A percentile compares a stretch with the other conserved stretches of the same genome.
phyloP scores from a whole-genome alignment of 2,113 vertebrate species.

The Pantherophis guttatus region DNA sequence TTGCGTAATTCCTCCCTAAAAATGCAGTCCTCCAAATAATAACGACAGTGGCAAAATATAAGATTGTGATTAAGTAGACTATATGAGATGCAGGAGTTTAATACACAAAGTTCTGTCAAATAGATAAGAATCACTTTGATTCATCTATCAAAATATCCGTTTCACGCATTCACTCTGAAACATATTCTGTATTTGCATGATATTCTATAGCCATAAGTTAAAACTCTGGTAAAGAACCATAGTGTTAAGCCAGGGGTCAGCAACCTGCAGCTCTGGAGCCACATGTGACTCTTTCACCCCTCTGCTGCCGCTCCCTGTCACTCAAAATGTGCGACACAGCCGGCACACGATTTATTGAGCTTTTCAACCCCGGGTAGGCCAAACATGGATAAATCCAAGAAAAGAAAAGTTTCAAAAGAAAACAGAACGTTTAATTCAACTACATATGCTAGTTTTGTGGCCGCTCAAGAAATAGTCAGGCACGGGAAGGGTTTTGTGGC shows the following conservation, averaged over 20 bases:
- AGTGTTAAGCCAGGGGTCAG: not conserved
- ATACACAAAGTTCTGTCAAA: not conserved
- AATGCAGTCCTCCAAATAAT: not conserved
- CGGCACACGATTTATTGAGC: too few relatives aligned
- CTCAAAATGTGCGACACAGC: too few relatives aligned
- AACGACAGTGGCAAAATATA: not conserved
- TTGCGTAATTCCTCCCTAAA: not conserved
- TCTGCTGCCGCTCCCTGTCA: too few relatives aligned
- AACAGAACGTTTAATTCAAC: too few relatives aligned
- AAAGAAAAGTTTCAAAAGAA: too few relatives aligned
- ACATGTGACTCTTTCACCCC: too few relatives aligned
- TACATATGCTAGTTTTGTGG: too few relatives aligned
- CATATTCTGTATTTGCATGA: not conserved
- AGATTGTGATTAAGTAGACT: not conserved
- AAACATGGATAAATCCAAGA: too few relatives aligned
- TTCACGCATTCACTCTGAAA: not conserved
- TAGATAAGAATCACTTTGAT: not conserved
- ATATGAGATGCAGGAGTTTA: not conserved
- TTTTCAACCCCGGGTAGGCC: too few relatives aligned
- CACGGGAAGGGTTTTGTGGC: too few relatives aligned
- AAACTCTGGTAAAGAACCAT: not conserved
- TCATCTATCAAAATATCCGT: not conserved
- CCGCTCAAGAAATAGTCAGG: too few relatives aligned
- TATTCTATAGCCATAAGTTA: not conserved
- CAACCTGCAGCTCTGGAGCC: too few relatives aligned